Conservation (phyloP, 2,113 vertebrate genomes). For the Halichoeres trimaculatus region DNA sequence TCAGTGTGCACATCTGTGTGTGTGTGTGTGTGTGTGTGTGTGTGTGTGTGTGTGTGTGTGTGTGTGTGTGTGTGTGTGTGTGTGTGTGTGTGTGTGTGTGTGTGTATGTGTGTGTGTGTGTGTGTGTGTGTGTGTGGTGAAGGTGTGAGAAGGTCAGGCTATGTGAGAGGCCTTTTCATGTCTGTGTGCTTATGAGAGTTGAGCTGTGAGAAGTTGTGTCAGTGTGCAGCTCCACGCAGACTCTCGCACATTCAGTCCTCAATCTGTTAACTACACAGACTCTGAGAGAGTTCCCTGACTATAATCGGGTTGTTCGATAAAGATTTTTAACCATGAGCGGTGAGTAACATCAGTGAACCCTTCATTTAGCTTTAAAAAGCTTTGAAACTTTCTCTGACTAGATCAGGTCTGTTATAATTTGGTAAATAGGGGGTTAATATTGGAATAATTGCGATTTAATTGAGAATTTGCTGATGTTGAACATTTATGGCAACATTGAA, state of each 20-base stretch:
- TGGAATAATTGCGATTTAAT: neutral
- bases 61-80: slow-evolving; percentile 8
- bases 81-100: slow-evolving; percentile 26
- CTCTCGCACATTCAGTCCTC: slow-evolving; percentile 11
- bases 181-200: slow-evolving; percentile 62
- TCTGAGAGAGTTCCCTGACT: slow-evolving; percentile 17
- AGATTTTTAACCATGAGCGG: slow-evolving; percentile 76
- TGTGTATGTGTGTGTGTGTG: slow-evolving; percentile 17
- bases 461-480: neutral
- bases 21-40: slow-evolving; percentile 9
- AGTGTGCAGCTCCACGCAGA: slow-evolving; percentile 32
- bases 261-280: neutral
- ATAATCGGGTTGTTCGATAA: slow-evolving; percentile 19
- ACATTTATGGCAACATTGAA: neutral
- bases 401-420: no score
- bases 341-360: slow-evolving; percentile 70
- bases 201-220: slow-evolving; percentile 35
- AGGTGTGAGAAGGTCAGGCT: slow-evolving; percentile 76
- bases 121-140: slow-evolving; percentile 21
- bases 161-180: slow-evolving; percentile 74
- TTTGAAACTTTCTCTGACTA: no score
- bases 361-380: neutral
- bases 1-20: slow-evolving; percentile 8
- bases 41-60: slow-evolving; percentile 29
- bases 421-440: no score